Evolutionary conservation across 2,113 vertebrate genomes (phyloP), one percentile per base, ranked within the genome.

Genomic region (Perca schrenkii): DNA sequence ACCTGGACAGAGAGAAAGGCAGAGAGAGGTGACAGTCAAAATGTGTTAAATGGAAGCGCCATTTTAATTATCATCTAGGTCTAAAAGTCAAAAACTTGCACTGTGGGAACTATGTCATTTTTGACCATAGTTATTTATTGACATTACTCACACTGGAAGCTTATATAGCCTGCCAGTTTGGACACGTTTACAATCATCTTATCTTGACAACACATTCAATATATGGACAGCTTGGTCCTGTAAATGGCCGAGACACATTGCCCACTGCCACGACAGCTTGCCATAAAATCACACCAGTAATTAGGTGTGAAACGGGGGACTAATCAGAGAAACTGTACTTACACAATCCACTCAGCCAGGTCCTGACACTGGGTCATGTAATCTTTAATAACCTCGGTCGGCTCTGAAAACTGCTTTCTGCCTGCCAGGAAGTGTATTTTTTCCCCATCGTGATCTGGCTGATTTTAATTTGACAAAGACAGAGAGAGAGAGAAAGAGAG

Each of bases 281-380:
- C 58, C 68, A 73, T 74, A 84, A 88, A 80, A 80, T 86, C 86
- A 65, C 67, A 82, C 56, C 72, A 70, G 47, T 88, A 89, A 91
- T 89, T 80, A 90, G 78, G 84, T 64, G 64, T 73, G 34, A 86
- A 86, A 71, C 78, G 57, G 67, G 25, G 8, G 63, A 86, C 74
- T 81, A 79, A 87, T 91, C 64, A 74, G 25, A 75, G 49, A 58
- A 19, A 76, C 74, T 86, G 83, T 72, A 70, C 78, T 91, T 90
- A 86, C 36, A 79, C 74, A 62, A 67, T 67, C 64, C 74, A 80
- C 69, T 84, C 47, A 86, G 85, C 81, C 52, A 65, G 36, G 66
- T 34, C 72, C 47, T 70, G 87, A 90, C 75, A 83, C 71, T 31
- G 60, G 84, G 89, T 74, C 80, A 86, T 82, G 83, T 80, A 61